Evolutionary conservation across 2,888 invertebrate species (phyloP).

Genomic region (Siphonodentalium dalli): DNA sequence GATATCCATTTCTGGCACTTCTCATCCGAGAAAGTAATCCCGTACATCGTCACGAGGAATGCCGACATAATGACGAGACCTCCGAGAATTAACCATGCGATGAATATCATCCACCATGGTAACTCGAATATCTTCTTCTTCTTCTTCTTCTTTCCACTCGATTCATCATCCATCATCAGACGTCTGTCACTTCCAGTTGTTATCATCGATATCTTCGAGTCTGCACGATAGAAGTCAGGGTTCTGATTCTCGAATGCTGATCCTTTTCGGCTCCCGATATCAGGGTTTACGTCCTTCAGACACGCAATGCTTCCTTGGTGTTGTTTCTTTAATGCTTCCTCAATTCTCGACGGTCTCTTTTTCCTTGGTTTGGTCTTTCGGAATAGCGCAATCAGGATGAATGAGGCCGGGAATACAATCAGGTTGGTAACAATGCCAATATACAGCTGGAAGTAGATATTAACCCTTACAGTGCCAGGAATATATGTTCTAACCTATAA

Average conservation of each 20-base stretch:
- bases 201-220: too few species aligned
- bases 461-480: too few species aligned
- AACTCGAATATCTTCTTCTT: constrained; percentile 54
- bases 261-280: constrained; percentile 28
- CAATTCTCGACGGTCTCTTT: constrained; percentile 56
- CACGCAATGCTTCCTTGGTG: constrained; percentile 33
- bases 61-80: constrained; percentile 58
- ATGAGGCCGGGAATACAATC: constrained; percentile 66
- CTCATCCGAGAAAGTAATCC: constrained; percentile 66
- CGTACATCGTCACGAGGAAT: constrained; percentile 67
- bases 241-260: too few species aligned
- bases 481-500: too few species aligned
- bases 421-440: constrained; percentile 66
- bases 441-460: constrained; percentile 59
- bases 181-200: constrained; percentile 30
- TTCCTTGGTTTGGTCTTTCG: constrained; percentile 63
- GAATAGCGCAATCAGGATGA: constrained; percentile 66
- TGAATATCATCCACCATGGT: constrained; percentile 62
- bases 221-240: too few species aligned
- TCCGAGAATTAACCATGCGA: constrained; percentile 67
- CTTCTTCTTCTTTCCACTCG: constrained; percentile 23
- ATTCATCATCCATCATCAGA: constrained; percentile 33
- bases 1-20: constrained; percentile 68
- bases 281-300: constrained; percentile 37
- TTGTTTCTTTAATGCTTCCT: constrained; percentile 50